Conservation (phyloP, 2,888 invertebrate species). For the Muschampia plurimacula region DNA sequence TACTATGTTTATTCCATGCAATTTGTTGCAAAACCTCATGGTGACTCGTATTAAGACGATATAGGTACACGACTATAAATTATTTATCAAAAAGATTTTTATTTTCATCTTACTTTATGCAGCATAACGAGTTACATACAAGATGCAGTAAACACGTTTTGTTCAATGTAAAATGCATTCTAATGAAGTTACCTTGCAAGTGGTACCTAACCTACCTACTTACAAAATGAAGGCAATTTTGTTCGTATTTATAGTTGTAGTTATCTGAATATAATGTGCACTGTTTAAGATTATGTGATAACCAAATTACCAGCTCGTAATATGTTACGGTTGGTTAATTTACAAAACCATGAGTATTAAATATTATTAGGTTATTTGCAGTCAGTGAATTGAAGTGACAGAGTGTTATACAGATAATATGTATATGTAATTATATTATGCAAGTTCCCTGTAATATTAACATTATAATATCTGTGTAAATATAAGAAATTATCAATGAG, state of each 20-base stretch:
- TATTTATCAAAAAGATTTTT: not conserved
- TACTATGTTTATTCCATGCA: too few relatives aligned
- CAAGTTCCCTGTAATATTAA: not conserved
- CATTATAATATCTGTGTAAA: not conserved
- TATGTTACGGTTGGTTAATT: slow-evolving; percentile 13
- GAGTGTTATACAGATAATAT: too few relatives aligned
- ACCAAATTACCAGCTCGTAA: slow-evolving; percentile 16
- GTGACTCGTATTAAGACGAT: too few relatives aligned
- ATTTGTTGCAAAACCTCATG: too few relatives aligned
- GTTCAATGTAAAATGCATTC: slow-evolving; percentile 8
- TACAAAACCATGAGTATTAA: slow-evolving; percentile 2
- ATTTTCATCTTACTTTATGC: not conserved
- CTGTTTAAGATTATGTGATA: slow-evolving; percentile 18
- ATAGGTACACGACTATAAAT: too few relatives aligned
- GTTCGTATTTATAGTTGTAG: not conserved
- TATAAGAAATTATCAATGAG: not conserved
- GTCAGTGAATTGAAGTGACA: not conserved
- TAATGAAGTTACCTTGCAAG: slow-evolving; percentile 4
- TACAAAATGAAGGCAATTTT: not conserved
- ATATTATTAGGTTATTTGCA: not conserved
- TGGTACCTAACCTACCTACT: not conserved
- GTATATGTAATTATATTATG: not conserved
- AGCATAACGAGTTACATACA: not conserved
- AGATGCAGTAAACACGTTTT: not conserved
- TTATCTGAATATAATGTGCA: not conserved